These are phyloP conservation scores for Argyresthia goedartella DNA, from an alignment of 2,888 invertebrate species.

Conservation along the genomic window DNA sequence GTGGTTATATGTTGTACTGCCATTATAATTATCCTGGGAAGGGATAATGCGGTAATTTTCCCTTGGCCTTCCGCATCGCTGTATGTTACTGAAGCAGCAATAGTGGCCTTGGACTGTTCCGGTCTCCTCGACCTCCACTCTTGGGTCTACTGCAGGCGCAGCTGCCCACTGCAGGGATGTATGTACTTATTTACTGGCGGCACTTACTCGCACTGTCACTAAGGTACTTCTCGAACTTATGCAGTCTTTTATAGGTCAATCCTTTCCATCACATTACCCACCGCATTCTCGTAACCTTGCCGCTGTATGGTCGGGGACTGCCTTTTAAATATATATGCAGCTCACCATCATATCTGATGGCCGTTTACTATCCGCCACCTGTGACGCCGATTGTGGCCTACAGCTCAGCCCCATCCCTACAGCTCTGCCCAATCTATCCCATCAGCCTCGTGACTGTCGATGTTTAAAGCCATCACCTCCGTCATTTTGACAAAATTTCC, in stretches of 20 bases:
- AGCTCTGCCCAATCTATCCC: too few species aligned
- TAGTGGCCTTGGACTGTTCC: background rate
- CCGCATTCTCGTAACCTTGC: slow-evolving; percentile 6
- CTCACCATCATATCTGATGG: slow-evolving; percentile 9
- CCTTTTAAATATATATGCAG: slow-evolving; percentile 10
- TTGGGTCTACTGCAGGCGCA: slow-evolving; percentile 1
- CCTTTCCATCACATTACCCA: slow-evolving; percentile 5
- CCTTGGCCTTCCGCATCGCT: slow-evolving; percentile 5
- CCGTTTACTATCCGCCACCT: slow-evolving; percentile 8
- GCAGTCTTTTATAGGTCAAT: slow-evolving; percentile 6
- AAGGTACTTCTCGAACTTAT: slow-evolving; percentile 3
- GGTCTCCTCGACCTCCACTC: slow-evolving; percentile 2
- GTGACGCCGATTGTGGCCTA: slow-evolving; percentile 7
- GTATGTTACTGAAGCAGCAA: slow-evolving; percentile 1
- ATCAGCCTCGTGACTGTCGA: too few species aligned
- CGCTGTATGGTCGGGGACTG: slow-evolving; percentile 10
- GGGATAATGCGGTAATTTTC: slow-evolving; percentile 4
- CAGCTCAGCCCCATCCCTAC: slow-evolving; percentile 5
- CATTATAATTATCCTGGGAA: slow-evolving; percentile 3
- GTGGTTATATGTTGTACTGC: background rate
- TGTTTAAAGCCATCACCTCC: too few species aligned
- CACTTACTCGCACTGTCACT: slow-evolving; percentile 7
- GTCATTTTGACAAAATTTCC: too few species aligned
- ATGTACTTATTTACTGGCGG: slow-evolving; percentile 8
- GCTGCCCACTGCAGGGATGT: too few species aligned